Conservation (phyloP, 2,888 invertebrate species). For the Eupithecia tripunctaria region DNA sequence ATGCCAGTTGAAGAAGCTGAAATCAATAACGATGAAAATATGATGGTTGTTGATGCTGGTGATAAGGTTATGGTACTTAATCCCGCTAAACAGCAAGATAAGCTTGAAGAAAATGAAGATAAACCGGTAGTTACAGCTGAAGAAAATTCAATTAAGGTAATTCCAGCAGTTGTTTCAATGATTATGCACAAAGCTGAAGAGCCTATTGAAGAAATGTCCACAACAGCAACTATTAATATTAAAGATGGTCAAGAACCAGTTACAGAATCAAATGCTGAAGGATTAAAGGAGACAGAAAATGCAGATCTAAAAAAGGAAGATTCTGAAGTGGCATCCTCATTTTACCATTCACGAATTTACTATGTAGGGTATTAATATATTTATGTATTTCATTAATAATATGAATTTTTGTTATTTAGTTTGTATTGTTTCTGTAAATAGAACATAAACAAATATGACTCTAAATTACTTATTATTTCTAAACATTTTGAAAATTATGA, state of each 20-base stretch:
- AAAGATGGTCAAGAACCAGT: slow-evolving; percentile 32
- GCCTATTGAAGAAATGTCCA: slow-evolving; percentile 36
- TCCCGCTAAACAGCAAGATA: slow-evolving; percentile 44
- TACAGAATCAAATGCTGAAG: slow-evolving; percentile 28
- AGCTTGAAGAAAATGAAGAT: slow-evolving; percentile 43
- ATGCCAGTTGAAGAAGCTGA: slow-evolving; percentile 53
- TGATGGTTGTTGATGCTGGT: slow-evolving; percentile 45
- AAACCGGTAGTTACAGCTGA: slow-evolving; percentile 45
- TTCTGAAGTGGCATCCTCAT: slow-evolving; percentile 76
- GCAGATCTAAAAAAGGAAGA: slow-evolving; percentile 55
- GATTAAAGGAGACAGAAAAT: slow-evolving; percentile 42
- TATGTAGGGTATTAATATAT: slow-evolving; percentile 53
- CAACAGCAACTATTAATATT: slow-evolving; percentile 39
- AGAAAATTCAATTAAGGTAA: slow-evolving; percentile 29
- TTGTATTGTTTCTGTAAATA: slow-evolving; percentile 17
- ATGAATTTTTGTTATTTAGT: slow-evolving; percentile 32
- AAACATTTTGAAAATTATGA: neutral
- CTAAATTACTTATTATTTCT: neutral
- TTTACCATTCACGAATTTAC: slow-evolving; percentile 70
- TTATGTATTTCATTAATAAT: neutral
- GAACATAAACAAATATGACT: neutral
- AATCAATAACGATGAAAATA: slow-evolving; percentile 45
- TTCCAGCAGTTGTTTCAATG: slow-evolving; percentile 54
- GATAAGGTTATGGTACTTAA: slow-evolving; percentile 51
- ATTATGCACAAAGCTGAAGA: slow-evolving; percentile 42